phyloP scores from a whole-genome alignment of 2,113 vertebrate species.

The Cyprinodon brontotheroides region DNA sequence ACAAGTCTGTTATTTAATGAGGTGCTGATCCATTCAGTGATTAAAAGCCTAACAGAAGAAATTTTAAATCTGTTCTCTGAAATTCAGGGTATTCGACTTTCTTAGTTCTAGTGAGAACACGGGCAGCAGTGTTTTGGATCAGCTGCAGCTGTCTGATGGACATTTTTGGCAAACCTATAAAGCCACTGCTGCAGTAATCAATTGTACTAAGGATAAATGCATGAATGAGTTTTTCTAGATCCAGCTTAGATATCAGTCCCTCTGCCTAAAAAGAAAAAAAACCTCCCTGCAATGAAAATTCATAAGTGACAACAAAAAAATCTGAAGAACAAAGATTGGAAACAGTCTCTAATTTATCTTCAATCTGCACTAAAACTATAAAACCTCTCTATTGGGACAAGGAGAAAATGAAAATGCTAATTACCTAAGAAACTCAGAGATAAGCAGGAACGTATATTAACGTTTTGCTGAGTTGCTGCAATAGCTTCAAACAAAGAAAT shows the following conservation, averaged over 20 bases:
- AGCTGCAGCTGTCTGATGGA: too few relatives aligned
- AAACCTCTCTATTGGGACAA: conserved; percentile 37
- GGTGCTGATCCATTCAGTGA: too few relatives aligned
- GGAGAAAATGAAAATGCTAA: conserved; percentile 54
- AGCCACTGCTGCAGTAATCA: too few relatives aligned
- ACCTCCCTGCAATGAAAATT: conserved; percentile 39
- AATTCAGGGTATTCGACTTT: too few relatives aligned
- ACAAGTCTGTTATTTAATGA: too few relatives aligned
- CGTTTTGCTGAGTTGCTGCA: conserved; percentile 35
- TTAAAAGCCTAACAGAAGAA: too few relatives aligned
- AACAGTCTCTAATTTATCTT: conserved; percentile 14
- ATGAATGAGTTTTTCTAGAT: too few relatives aligned
- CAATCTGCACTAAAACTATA: conserved; percentile 47
- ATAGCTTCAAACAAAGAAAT: conserved; percentile 48
- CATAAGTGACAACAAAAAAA: conserved; percentile 40
- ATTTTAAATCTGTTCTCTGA: too few relatives aligned
- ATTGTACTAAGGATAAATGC: too few relatives aligned
- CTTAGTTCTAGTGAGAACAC: too few relatives aligned
- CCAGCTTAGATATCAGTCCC: conserved; percentile 41
- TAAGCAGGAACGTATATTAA: conserved; percentile 39
- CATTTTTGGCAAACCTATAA: too few relatives aligned
- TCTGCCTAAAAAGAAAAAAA: conserved; percentile 42
- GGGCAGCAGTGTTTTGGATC: too few relatives aligned
- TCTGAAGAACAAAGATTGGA: conserved; percentile 17
- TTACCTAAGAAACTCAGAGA: conserved; percentile 45